Base-by-base conservation (phyloP, 2,113 vertebrate genomes). In the Sisor rabdophorus region DNA sequence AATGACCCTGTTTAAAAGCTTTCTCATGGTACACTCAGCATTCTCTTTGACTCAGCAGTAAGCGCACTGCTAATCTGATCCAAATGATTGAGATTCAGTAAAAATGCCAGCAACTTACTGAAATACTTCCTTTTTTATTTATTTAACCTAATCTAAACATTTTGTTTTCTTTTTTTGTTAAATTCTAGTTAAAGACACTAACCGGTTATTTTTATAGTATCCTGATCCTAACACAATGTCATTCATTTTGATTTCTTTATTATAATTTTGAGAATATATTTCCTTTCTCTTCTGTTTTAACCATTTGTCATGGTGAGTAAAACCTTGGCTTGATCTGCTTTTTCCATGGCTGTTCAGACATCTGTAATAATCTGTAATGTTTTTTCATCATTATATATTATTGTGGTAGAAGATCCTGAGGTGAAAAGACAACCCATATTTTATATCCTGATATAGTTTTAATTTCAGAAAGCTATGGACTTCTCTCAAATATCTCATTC, bases 341-440 rank as follows among this genome's bases (percentile, higher is more conserved):
- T 56, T 55, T 60, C 44, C 69, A 26, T 65, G 26, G 56, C n/a
- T 65, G 30, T 81, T 80, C 76, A 26, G 63, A 26, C 47, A 63
- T 64, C 64, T 55, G 32, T 67, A 78, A 73, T 71, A 63, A 44
- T 44, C 40, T 44, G 6, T 10, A 77, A 85, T 83, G 53, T 77
- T 40, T 71, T 56, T 20, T 36, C 80, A 76, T 70, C 73, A 55
- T 71, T 78, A 32, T 71, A 67, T 50, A 81, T 83, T 53, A 52
- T 70, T 73, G 32, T 80, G 24, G 75, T 87, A 84, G 81, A 85
- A 84, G 71, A 76, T 81, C 86, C 84, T 88, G 84, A 82, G 68
- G 36, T 63, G 55, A 11, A 73, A 80, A 83, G 78, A 68, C 36
- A 75, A 79, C 52, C 67, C 44, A 20, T 82, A 82, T 81, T 85